Percentiles rank a stretch among this genome's conserved stretches.
phyloP scores from a whole-genome alignment of 2,888 invertebrate species.

The Syritta pipiens region DNA sequence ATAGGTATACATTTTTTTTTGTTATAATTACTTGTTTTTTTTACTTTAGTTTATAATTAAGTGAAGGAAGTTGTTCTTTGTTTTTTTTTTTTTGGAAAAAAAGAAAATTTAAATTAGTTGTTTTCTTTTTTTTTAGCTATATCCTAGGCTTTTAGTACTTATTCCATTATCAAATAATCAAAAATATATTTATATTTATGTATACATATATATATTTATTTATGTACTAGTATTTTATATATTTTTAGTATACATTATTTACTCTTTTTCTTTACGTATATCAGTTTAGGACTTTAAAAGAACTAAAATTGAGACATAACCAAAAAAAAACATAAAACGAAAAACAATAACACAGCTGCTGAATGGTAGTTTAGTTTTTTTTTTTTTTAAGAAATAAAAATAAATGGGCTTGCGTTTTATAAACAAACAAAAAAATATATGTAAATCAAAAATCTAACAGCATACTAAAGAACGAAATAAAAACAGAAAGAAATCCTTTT shows the following conservation, averaged over 20 bases:
- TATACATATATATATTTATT: conserved; percentile 64
- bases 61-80: conserved; percentile 51
- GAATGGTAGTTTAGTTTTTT: no score
- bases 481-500: conserved; percentile 60
- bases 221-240: conserved; percentile 61
- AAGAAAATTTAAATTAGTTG: conserved; percentile 54
- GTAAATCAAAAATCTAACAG: conserved; percentile 7
- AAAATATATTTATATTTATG: conserved; percentile 66
- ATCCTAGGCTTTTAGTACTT: conserved; percentile 70
- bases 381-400: conserved; percentile 46
- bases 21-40: conserved; percentile 24
- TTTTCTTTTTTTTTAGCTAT: conserved; percentile 72
- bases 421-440: conserved; percentile 6
- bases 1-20: conserved; percentile 65
- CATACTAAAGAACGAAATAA: conserved; percentile 36
- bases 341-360: conserved; percentile 52
- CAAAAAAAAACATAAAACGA: conserved; percentile 2
- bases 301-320: conserved; percentile 17
- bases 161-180: conserved; percentile 69
- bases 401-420: conserved; percentile 58
- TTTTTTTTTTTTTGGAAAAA: conserved; percentile 34
- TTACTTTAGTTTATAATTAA: conserved; percentile 39
- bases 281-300: conserved; percentile 51
- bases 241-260: conserved; percentile 77
- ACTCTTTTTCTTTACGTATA: conserved; percentile 63